Evolutionary conservation across 2,797 vertebrate species (phyloP), one percentile per base, ranked within the genome.

Genomic region (Phylloscopus collybita): DNA sequence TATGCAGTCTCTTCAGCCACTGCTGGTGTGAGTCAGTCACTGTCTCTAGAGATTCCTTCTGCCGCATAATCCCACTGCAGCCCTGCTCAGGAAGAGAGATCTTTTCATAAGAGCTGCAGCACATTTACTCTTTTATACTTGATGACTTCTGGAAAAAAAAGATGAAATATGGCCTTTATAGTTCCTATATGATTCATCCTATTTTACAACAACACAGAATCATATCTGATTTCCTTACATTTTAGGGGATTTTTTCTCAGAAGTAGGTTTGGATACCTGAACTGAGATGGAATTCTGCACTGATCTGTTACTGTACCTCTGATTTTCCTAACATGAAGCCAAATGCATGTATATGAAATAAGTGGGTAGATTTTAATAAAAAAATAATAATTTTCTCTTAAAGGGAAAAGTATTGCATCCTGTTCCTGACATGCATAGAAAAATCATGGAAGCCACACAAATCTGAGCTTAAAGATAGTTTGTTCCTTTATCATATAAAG

Each of bases 41-140:
- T 22, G 42, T 59, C 88, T 91, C 92, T 61, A 74, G 88, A 95
- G 84, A 83, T 42, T 88, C 62, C 45, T 92, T 85, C 65, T 92
- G 92, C 57, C 0, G 7, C 75, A 71, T 95, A 94, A 93, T 88
- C 79, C 84, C 79, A 49, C 75, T 93, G 92, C 91, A 93, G 89
- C 34, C 44, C 74, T 78, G 32, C 75, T 91, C 61, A 40, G 65
- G 54, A 91, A 27, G 15, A 53, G 54, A 67, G 16, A 69, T 60
- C n/a, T 80, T 93, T 57, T 27, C 36, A 13, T 61, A 78, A 72
- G 47, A 85, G 16, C 50, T 91, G n/a, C 61, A 83, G 49, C 34
- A 76, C 32, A 69, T 16, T 44, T 85, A 40, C 64, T 82, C 9
- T 70, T 84, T 50, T 13, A 6, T 10, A 8, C 14, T 56, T 92